phyloP scores from a whole-genome alignment of 2,888 invertebrate genomes.

The Brassicogethes aeneus region DNA sequence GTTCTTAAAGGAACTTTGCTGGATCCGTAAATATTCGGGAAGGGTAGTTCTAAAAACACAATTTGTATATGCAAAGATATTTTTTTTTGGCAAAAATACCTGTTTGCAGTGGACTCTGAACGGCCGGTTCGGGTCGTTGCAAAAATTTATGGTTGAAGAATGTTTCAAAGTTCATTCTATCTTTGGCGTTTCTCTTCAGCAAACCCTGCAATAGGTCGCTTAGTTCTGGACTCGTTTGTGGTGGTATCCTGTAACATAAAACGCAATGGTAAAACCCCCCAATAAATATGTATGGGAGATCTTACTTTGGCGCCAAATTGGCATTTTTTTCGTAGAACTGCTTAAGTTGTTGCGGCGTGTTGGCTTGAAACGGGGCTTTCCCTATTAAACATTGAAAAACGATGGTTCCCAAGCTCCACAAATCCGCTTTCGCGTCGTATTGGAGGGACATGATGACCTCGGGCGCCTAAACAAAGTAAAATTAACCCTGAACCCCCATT shows the following conservation, averaged over 20 bases:
- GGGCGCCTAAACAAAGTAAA: slow-evolving; percentile 59
- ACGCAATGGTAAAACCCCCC: not conserved
- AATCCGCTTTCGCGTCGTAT: slow-evolving; percentile 97
- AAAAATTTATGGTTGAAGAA: slow-evolving; percentile 94
- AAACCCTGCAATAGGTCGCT: slow-evolving; percentile 79
- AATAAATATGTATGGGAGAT: not conserved
- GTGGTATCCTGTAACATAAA: slow-evolving; percentile 69
- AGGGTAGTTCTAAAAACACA: slow-evolving; percentile 27
- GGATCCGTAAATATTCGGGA: slow-evolving; percentile 17
- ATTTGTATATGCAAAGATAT: not conserved
- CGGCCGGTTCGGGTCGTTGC: slow-evolving; percentile 52
- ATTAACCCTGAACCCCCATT: too few species aligned
- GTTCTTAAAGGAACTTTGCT: slow-evolving; percentile 14
- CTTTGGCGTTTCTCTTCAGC: slow-evolving; percentile 84
- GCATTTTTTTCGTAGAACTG: slow-evolving; percentile 94
- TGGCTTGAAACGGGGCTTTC: slow-evolving; percentile 97
- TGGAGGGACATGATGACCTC: slow-evolving; percentile 99
- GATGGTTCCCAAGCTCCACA: slow-evolving; percentile 98
- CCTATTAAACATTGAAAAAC: slow-evolving; percentile 86
- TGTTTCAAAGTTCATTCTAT: slow-evolving; percentile 91
- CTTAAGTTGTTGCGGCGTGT: slow-evolving; percentile 94
- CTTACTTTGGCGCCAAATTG: slow-evolving; percentile 82
- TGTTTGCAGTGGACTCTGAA: slow-evolving; percentile 33
- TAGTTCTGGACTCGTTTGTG: slow-evolving; percentile 84
- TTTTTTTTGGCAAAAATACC: too few species aligned